These are phyloP conservation scores for Lithophane socia DNA, from an alignment of 2,888 invertebrate genomes.

Conservation along the genomic window DNA sequence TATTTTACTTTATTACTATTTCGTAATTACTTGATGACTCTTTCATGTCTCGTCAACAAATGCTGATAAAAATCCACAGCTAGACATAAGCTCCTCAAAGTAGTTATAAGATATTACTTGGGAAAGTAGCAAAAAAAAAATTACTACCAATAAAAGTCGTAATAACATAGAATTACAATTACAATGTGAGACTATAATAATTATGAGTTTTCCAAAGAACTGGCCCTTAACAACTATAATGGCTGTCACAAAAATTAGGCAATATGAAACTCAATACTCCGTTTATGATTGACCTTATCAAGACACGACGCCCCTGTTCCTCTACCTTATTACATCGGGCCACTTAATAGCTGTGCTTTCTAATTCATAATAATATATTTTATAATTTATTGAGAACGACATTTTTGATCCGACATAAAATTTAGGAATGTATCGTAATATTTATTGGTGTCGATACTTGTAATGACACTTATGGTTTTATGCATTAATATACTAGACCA, in stretches of 20 bases:
- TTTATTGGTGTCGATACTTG: slow-evolving; percentile 57
- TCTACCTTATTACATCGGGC: slow-evolving; percentile 69
- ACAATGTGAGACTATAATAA: background rate
- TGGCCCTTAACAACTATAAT: slow-evolving; percentile 58
- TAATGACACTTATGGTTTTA: slow-evolving; percentile 42
- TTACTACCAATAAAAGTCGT: background rate
- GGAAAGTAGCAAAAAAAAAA: background rate
- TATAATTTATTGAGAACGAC: slow-evolving; percentile 67
- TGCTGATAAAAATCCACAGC: background rate
- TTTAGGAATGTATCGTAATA: slow-evolving; percentile 62
- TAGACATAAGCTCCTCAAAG: background rate
- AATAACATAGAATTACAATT: background rate
- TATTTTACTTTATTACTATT: slow-evolving; percentile 17
- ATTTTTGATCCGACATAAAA: slow-evolving; percentile 66
- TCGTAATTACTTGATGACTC: background rate
- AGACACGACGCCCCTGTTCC: slow-evolving; percentile 63
- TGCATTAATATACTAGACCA: slow-evolving; percentile 41
- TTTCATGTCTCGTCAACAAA: background rate
- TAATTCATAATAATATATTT: slow-evolving; percentile 69
- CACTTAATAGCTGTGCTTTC: slow-evolving; percentile 73
- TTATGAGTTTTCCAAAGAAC: slow-evolving; percentile 4
- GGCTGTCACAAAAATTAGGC: slow-evolving; percentile 68
- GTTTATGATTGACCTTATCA: slow-evolving; percentile 77
- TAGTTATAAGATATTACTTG: background rate
- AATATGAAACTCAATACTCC: slow-evolving; percentile 73